These are phyloP conservation scores for Drosophila paramelanica DNA, from an alignment of 2,888 invertebrate genomes.

Conservation along the genomic window DNA sequence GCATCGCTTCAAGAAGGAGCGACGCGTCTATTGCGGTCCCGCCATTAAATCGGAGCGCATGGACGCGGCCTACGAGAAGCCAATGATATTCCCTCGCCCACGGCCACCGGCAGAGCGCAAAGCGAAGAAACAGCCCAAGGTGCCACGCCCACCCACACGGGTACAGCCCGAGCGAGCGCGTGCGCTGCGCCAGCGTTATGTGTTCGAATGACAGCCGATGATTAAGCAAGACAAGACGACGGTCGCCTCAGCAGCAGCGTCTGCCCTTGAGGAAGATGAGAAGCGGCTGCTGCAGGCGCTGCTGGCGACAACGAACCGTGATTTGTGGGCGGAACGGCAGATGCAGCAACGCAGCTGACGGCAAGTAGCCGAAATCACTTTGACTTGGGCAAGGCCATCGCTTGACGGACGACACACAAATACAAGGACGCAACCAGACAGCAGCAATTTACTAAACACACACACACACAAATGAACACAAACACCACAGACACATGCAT, in stretches of 20 bases:
- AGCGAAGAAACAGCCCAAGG: slow-evolving; percentile 33
- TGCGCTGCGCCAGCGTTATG: slow-evolving; percentile 74
- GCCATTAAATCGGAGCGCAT: slow-evolving; percentile 46
- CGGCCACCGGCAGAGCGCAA: slow-evolving; percentile 20
- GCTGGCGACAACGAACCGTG: slow-evolving; percentile 22
- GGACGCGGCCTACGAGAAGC: slow-evolving; percentile 44
- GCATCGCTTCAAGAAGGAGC: slow-evolving; percentile 72
- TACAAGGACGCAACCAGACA: slow-evolving; percentile 17
- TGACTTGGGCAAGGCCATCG: slow-evolving; percentile 4
- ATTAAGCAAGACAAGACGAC: not conserved
- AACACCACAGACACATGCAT: slow-evolving; percentile 5
- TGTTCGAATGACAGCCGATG: slow-evolving; percentile 77
- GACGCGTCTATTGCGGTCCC: slow-evolving; percentile 70
- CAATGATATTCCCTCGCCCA: slow-evolving; percentile 57
- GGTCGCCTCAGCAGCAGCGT: not conserved
- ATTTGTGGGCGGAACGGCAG: not conserved
- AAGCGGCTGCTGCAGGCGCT: slow-evolving; percentile 44
- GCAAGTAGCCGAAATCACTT: slow-evolving; percentile 7
- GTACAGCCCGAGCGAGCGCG: slow-evolving; percentile 75
- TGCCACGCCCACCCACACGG: slow-evolving; percentile 52
- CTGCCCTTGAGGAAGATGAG: slow-evolving; percentile 17
- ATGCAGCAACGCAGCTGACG: slow-evolving; percentile 38
- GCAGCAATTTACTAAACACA: slow-evolving; percentile 15
- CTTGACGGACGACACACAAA: not conserved
- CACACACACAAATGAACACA: slow-evolving; percentile 13